phyloP scores from a whole-genome alignment of 1,140 invertebrate genomes.

The Mamestra configurata region DNA sequence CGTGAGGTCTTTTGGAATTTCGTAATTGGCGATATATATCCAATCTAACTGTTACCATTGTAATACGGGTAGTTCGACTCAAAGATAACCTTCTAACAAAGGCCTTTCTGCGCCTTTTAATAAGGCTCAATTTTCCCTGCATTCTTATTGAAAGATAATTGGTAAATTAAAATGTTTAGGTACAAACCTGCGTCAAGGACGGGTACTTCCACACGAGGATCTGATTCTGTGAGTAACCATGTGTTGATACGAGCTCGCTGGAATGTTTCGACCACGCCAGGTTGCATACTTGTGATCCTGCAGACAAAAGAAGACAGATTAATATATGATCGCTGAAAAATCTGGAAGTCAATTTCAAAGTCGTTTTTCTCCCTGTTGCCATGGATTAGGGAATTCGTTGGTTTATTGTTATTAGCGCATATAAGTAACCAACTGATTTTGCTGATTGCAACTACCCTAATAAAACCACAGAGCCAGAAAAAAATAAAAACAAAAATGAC shows the following conservation, averaged over 20 bases:
- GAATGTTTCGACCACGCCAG: slow-evolving; percentile 99
- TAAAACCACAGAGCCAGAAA: too few relatives aligned
- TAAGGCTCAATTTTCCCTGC: neutral
- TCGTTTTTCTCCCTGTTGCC: too few relatives aligned
- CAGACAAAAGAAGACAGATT: neutral
- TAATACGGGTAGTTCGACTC: too few relatives aligned
- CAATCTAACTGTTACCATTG: too few relatives aligned
- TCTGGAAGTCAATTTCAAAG: too few relatives aligned
- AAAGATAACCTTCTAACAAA: neutral
- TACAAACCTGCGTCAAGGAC: slow-evolving; percentile 91
- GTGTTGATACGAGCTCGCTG: slow-evolving; percentile 99
- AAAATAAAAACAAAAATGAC: too few relatives aligned
- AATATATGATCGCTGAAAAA: neutral
- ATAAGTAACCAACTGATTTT: too few relatives aligned
- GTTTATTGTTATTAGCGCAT: too few relatives aligned
- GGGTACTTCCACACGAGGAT: slow-evolving; percentile 99
- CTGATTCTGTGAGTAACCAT: slow-evolving; percentile 99
- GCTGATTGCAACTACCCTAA: too few relatives aligned
- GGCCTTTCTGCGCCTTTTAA: neutral
- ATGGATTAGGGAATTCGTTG: too few relatives aligned
- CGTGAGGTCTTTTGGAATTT: too few relatives aligned
- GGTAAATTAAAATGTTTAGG: neutral
- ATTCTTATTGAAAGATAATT: neutral
- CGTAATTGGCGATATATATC: too few relatives aligned
- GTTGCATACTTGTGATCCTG: slow-evolving; percentile 99